Evolutionary conservation across 1,140 invertebrate species (phyloP), one percentile per base, ranked within the genome.

Genomic region (Lepidurus arcticus): DNA sequence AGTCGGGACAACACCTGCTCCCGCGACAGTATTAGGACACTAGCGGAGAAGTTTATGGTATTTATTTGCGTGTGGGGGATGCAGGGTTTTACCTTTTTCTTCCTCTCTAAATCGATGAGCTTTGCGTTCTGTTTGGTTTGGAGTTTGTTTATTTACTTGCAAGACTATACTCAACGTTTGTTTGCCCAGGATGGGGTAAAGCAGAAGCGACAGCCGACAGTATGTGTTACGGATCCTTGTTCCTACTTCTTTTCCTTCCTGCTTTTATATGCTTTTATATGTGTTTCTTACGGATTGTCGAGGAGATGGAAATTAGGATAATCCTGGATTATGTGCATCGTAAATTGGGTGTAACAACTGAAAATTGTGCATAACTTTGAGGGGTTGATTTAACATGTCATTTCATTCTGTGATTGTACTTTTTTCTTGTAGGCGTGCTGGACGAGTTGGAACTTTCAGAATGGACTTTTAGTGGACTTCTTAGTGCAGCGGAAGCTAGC

Each of bases 81-180:
- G 53, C 13, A 13, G 53, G 53, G 53, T 65, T 65, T 47, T 65
- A 65, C 53, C 53, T 13, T 65, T 65, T 65, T 65, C 53, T 65
- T 13, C 53, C 53, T 11, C 21, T 65, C 16, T 65, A 65, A 65
- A 65, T 65, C 53, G 53, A 65, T 65, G 53, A 65, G 53, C 53
- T 65, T 65, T 65, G 53, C 53, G 53, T 65, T 65, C 53, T 65
- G 53, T 65, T 65, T 65, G 53, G 53, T 65, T 65, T 21, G 53
- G 53, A 65, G 53, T 65, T 65, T 65, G 53, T 65, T 65, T 65
- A 65, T 65, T 65, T 13, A 65, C 53, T 21, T 65, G 53, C 6
- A 65, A 65, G 53, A 65, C 53, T n/a, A 21, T 21, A 16, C 53
- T 65, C 53, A 1, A 13, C 53, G 53, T 65, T 65, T 65, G 53